Evolutionary conservation across 1,140 invertebrate species (phyloP).

Genomic region (Condylostylus longicornis): DNA sequence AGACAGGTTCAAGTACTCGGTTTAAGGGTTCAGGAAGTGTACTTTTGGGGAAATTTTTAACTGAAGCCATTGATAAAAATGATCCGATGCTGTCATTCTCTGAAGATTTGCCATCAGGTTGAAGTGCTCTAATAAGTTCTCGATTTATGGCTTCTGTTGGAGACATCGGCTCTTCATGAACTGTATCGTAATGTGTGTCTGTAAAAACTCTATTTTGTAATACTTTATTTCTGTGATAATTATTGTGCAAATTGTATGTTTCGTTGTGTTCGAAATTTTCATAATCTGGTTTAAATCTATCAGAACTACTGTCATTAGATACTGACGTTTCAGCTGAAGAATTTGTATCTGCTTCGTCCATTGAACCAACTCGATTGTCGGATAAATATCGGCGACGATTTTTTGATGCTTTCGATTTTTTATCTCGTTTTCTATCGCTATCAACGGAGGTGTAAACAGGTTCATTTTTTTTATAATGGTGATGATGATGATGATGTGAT

Average conservation of each 20-base stretch:
- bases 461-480: conserved; percentile 23
- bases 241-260: conserved; percentile 27
- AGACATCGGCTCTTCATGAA: conserved; percentile 4
- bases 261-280: conserved; percentile 23
- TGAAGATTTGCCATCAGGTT: conserved; percentile 19
- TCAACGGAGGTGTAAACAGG: conserved; percentile 26
- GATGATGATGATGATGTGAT: conserved; percentile 19
- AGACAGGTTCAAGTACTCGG: conserved; percentile 58
- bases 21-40: conserved; percentile 46
- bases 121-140: conserved; percentile 20
- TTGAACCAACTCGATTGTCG: conserved; percentile 28
- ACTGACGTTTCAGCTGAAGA: conserved; percentile 5
- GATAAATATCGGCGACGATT: conserved; percentile 22
- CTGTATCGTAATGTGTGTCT: conserved; percentile 11
- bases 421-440: conserved; percentile 20
- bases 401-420: conserved; percentile 20
- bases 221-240: conserved; percentile 30
- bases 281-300: conserved; percentile 14
- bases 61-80: conserved; percentile 61
- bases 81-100: conserved; percentile 30
- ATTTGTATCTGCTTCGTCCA: conserved; percentile 19
- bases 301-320: conserved; percentile 1
- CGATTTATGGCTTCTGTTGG: conserved; percentile 24
- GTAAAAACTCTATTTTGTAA: conserved; percentile 17
- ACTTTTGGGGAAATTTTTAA: conserved; percentile 55